phyloP scores from a whole-genome alignment of 1,140 invertebrate genomes.

The Drosophila lowei region DNA sequence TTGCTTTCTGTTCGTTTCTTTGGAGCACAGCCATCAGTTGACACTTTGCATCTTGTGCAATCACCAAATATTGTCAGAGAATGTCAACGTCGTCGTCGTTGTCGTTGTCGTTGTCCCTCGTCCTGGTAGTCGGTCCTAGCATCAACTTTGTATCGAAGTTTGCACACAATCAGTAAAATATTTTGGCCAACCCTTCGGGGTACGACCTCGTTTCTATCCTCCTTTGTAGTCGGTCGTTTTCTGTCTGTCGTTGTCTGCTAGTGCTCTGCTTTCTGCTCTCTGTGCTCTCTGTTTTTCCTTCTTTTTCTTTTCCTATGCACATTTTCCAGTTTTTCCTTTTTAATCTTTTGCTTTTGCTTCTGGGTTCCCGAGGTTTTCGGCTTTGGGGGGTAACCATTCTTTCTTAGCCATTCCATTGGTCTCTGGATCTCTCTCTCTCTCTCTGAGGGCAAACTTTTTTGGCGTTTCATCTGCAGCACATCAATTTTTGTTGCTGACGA shows the following conservation, averaged over 20 bases:
- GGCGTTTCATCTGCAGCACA: conserved; percentile 82
- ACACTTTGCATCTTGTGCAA: conserved; percentile 81
- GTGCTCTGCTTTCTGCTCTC: conserved; percentile 7
- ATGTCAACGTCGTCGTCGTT: conserved; percentile 61
- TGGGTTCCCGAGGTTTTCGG: conserved; percentile 10
- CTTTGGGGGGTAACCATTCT: conserved; percentile 23
- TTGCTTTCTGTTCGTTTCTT: conserved; percentile 30
- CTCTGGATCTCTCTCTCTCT: conserved; percentile 4
- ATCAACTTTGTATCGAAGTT: conserved; percentile 80
- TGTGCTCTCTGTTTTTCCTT: conserved; percentile 67
- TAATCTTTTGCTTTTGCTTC: conserved; percentile 75
- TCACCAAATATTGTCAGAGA: conserved; percentile 79
- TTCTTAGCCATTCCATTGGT: conserved; percentile 52
- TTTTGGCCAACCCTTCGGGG: conserved; percentile 78
- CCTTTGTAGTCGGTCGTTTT: conserved; percentile 63
- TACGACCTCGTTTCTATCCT: conserved; percentile 73
- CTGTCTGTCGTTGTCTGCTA: conserved; percentile 40
- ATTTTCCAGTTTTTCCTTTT: conserved; percentile 72
- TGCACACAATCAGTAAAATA: conserved; percentile 82
- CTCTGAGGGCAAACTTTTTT: conserved; percentile 77
- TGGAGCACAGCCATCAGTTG: conserved; percentile 53
- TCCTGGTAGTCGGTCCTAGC: conserved; percentile 37
- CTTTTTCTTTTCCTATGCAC: conserved; percentile 49
- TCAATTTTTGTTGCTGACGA: conserved; percentile 82
- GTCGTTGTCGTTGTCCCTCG: conserved; percentile 32